Conservation (phyloP, 2,113 vertebrate species). For the Notothenia rossii region DNA sequence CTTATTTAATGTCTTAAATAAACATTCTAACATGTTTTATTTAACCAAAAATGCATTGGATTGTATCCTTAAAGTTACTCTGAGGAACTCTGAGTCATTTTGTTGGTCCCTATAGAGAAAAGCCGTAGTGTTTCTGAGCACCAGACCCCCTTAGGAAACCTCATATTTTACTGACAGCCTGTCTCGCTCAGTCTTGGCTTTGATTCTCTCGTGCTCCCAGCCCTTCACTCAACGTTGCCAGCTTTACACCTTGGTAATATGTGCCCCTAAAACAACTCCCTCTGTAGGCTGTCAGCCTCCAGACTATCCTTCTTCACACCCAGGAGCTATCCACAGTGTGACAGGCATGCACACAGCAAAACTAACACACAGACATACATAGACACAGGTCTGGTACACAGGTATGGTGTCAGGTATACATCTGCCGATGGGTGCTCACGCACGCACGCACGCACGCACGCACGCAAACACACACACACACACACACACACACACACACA, state of each 20-base stretch:
- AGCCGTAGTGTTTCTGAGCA: not conserved
- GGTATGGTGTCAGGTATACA: constrained; percentile 49
- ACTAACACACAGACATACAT: constrained; percentile 43
- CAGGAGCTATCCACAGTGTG: constrained; percentile 33
- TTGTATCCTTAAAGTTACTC: not conserved
- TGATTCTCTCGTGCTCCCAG: not conserved
- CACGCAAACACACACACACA: too few species aligned
- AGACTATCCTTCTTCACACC: constrained; percentile 67
- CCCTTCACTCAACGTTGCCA: constrained; percentile 52
- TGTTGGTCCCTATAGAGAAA: not conserved
- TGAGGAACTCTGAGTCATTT: not conserved
- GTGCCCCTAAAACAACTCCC: constrained; percentile 50
- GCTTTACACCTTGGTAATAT: constrained; percentile 57
- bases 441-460: not conserved
- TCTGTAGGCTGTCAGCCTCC: constrained; percentile 53
- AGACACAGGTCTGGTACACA: constrained; percentile 39
- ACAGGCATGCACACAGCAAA: constrained; percentile 57
- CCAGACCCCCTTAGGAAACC: not conserved
- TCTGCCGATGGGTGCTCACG: constrained; percentile 27
- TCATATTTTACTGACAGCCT: not conserved
- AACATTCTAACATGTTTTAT: not conserved
- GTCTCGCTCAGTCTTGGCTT: not conserved
- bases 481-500: too few species aligned
- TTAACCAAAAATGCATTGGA: not conserved
- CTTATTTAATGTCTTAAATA: too few species aligned